A percentile compares a stretch with the other conserved stretches of the same genome.
Evolutionary conservation across 64 coral and sea anemone genomes (phyloP).

Genomic region (Porites lutea): DNA sequence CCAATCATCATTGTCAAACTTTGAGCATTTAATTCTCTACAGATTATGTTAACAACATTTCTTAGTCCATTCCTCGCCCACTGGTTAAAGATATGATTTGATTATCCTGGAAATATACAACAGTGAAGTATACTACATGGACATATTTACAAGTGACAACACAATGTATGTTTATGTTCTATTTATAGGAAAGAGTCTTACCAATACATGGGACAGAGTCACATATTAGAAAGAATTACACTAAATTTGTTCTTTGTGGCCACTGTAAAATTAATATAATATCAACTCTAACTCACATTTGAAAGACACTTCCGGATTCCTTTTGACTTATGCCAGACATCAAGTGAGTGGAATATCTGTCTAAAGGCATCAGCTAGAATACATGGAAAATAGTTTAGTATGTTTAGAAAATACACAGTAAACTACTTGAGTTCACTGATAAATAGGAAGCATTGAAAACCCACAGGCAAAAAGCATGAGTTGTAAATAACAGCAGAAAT

Average conservation of each 20-base stretch:
- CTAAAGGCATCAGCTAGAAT: background rate
- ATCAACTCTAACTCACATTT: background rate
- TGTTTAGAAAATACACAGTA: background rate
- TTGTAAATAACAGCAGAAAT: too few species aligned
- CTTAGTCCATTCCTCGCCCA: too few species aligned
- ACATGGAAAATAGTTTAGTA: background rate
- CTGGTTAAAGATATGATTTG: too few species aligned
- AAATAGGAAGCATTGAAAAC: conserved; percentile 1
- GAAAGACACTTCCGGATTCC: background rate
- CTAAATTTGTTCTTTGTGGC: conserved; percentile 3
- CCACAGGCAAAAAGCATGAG: background rate
- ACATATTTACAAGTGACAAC: too few species aligned
- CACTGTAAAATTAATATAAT: background rate
- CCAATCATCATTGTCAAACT: background rate
- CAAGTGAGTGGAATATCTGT: conserved; percentile 6
- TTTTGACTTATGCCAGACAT: conserved; percentile 17
- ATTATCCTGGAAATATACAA: too few species aligned
- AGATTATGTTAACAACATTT: too few species aligned
- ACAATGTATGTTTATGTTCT: too few species aligned
- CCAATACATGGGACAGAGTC: conserved; percentile 1
- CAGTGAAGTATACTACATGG: too few species aligned
- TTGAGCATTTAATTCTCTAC: too few species aligned
- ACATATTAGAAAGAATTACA: background rate
- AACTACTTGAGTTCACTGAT: background rate
- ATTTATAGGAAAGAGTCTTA: conserved; percentile 1